phyloP scores from a whole-genome alignment of 2,113 vertebrate species.

The Mirounga angustirostris region DNA sequence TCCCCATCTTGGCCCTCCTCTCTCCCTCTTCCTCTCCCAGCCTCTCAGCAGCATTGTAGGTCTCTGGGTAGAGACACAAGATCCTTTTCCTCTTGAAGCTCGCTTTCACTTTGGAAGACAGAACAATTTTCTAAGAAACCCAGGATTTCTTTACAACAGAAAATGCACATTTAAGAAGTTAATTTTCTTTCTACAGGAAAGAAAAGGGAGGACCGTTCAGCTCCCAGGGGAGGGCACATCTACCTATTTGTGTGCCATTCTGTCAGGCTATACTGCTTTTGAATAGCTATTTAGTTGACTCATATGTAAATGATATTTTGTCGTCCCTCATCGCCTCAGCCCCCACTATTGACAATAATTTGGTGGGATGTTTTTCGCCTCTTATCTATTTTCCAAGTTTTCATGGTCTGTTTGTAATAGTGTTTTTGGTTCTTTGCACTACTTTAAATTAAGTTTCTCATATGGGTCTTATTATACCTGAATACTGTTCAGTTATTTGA shows the following conservation, averaged over 20 bases:
- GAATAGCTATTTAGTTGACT: constrained; percentile 73
- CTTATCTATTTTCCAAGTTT: constrained; percentile 77
- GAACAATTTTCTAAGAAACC: constrained; percentile 52
- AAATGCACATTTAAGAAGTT: constrained; percentile 67
- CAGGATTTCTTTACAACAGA: constrained; percentile 45
- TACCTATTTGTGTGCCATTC: not conserved
- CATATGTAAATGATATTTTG: constrained; percentile 79
- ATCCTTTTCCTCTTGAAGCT: not conserved
- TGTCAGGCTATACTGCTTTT: constrained; percentile 53
- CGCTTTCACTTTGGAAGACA: constrained; percentile 4
- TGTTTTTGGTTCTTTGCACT: constrained; percentile 78
- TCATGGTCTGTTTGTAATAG: constrained; percentile 83
- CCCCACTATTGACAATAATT: constrained; percentile 76
- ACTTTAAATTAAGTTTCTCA: constrained; percentile 84
- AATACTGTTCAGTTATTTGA: constrained; percentile 84
- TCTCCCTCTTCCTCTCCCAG: accelerated
- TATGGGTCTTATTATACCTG: constrained; percentile 82
- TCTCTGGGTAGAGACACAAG: not conserved
- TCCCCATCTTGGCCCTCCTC: not conserved
- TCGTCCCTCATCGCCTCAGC: constrained; percentile 61
- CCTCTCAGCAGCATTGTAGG: not conserved
- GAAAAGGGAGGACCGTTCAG: not conserved
- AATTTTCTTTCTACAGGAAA: constrained; percentile 62
- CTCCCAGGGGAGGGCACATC: not conserved
- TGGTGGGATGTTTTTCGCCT: constrained; percentile 77